These are phyloP conservation scores for Drosophila macrothrix DNA, from an alignment of 2,888 invertebrate genomes.

Conservation along the genomic window DNA sequence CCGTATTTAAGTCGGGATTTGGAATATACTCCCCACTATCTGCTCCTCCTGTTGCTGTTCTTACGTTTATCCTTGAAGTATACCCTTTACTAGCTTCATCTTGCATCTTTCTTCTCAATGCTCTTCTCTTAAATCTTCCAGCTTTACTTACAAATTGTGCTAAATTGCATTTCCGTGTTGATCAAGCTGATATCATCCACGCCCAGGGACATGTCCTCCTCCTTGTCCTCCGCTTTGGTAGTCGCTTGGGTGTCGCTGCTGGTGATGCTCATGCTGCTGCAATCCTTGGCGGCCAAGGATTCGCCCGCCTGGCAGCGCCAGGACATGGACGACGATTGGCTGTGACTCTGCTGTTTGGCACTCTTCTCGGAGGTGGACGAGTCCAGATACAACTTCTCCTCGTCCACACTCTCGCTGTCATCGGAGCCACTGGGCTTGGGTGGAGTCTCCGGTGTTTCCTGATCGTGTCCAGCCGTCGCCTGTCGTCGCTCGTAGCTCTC, in stretches of 20 bases:
- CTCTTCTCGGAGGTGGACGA: conserved; percentile 86
- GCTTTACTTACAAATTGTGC: conserved; percentile 81
- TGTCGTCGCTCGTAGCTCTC: conserved; percentile 77
- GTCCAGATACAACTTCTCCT: conserved; percentile 90
- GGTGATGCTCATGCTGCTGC: conserved; percentile 86
- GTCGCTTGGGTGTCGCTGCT: conserved; percentile 82
- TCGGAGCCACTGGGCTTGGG: conserved; percentile 66
- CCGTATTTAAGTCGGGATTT: neutral
- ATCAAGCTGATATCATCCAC: conserved; percentile 79
- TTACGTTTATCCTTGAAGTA: too few species aligned
- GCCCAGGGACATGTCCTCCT: conserved; percentile 73
- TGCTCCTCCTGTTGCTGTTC: neutral
- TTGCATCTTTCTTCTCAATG: too few species aligned
- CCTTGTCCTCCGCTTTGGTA: conserved; percentile 33
- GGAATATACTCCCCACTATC: neutral
- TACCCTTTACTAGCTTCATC: neutral
- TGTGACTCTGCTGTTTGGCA: conserved; percentile 78
- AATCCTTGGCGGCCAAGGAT: conserved; percentile 88
- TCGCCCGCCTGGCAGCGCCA: conserved; percentile 87
- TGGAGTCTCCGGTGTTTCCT: conserved; percentile 17
- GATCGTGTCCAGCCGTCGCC: conserved; percentile 13
- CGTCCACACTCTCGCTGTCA: conserved; percentile 87
- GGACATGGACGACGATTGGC: conserved; percentile 82
- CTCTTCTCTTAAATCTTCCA: too few species aligned
- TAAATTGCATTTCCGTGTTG: conserved; percentile 80